Base-by-base conservation (phyloP, 1,140 invertebrate genomes). In the Helicoverpa armigera region DNA sequence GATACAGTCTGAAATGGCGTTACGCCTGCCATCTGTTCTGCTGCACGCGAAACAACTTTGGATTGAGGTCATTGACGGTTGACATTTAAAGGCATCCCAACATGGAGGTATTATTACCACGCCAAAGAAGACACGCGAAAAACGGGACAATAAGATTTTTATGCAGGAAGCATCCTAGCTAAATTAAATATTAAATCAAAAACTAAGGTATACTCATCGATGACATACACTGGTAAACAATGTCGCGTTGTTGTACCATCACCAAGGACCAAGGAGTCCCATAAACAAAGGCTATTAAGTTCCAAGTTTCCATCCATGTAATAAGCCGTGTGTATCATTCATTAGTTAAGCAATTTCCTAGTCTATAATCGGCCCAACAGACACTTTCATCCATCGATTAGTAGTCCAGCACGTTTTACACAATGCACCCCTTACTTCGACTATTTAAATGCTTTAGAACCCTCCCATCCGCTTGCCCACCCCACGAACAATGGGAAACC, bases 81-180 rank as follows among this genome's bases (percentile, higher is more conserved):
- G 70, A 73, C 70, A 73, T 73, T 73, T 73, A 73, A 73, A 35
- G 70, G 70, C 53, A 56, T 73, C 70, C 70, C 70, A 51, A 73
- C 70, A 73, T 35, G 70, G 53, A 73, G 51, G 70, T 73, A 58
- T 73, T 58, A 73, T 58, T 73, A 58, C 70, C 70, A 35, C 53
- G 35, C 54, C 14, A 56, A 56, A 58, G 53, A 53, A 73, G 48
- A 51, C 16, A 50, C 18, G 69, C 50, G 48, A 72, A 72, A 70
- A 72, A 72, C 23, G 69, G 69, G 69, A 72, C 69, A 53, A 13
- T 23, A 51, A 70, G 18, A 72, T 54, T 53, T 18, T 69, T 13
- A 58, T 73, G 53, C 53, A 73, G 31, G 29, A 11, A 56, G 54
- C 53, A 35, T 73, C n/a, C 9, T 53, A 73, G 48, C 31, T 35